Base-by-base conservation (phyloP, 2,113 vertebrate species). In the Tympanuchus pallidicinctus region DNA sequence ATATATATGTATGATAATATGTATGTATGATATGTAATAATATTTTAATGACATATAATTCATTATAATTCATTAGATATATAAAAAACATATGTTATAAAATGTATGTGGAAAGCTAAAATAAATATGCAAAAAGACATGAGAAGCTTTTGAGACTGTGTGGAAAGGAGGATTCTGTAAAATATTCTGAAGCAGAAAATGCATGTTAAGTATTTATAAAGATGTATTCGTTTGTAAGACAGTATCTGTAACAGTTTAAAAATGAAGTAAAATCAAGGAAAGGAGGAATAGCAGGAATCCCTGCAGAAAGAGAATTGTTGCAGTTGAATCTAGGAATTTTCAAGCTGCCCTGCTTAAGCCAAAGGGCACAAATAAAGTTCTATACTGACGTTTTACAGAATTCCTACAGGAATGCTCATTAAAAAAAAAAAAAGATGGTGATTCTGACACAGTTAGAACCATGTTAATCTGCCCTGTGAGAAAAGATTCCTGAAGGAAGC, bases 401-500 rank as follows among this genome's bases (percentile, higher is more conserved):
- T 89, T 87, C 94, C 92, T 84, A 17, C n/a, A 88, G 94, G 95
- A 86, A 85, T 65, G 34, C 20, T 92, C 24, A 65, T 87, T 93
- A 88, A 92, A 81, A 69, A 96, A 96, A 80, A 96, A 80, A 56
- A 80, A 36, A 7, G 38, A 38, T 38, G 38, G 42, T 84, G 30
- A 65, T 84, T 96, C 81, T 94, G 74, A 86, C 81, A 90, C 9
- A 24, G 47, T 54, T 54, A 90, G 52, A 57, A 90, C 45, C 40
- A 28, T 90, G 80, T 89, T 92, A 86, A 96, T 87, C 81, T 93
- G 92, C 78, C 73, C 88, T 95, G 8, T 72, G 92, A 96, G 92
- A 86, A 84, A 93, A 89, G 86, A 89, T 79, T 93, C 54, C 70
- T 82, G 40, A 54, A 84, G 60, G 57, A 96, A 79, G 25, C 77